phyloP scores from a whole-genome alignment of 2,113 vertebrate genomes.

The Coptodon bakossiorum region DNA sequence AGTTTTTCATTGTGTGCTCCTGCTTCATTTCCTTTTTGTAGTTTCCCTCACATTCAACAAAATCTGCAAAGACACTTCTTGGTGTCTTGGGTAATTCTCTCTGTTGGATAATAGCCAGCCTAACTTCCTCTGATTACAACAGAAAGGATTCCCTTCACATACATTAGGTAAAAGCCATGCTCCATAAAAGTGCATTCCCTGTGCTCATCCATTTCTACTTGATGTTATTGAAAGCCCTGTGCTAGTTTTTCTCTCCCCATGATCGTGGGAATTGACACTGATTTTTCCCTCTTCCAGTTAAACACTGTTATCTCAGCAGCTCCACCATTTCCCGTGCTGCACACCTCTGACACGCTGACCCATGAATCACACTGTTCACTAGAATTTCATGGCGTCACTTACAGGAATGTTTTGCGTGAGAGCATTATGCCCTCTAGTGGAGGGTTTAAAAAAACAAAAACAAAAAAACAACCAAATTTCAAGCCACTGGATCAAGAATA shows the following conservation, averaged over 20 bases:
- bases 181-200: background rate
- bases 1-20: background rate
- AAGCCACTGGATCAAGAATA: background rate
- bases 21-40: background rate
- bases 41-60: background rate
- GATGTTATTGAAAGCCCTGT: background rate
- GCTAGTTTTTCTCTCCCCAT: background rate
- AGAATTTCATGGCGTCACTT: background rate
- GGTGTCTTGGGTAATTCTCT: background rate
- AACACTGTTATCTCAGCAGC: background rate
- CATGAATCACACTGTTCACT: background rate
- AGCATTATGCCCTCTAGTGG: constrained; percentile 15
- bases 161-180: background rate
- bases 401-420: background rate
- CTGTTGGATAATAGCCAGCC: background rate
- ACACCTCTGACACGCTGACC: background rate
- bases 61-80: background rate
- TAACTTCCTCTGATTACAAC: background rate
- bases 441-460: background rate
- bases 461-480: background rate
- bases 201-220: background rate
- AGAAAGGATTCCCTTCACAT: background rate
- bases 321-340: background rate
- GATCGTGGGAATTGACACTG: background rate
- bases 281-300: background rate